Conservation (phyloP, 2,888 invertebrate genomes). For the Dynastes grantii region DNA sequence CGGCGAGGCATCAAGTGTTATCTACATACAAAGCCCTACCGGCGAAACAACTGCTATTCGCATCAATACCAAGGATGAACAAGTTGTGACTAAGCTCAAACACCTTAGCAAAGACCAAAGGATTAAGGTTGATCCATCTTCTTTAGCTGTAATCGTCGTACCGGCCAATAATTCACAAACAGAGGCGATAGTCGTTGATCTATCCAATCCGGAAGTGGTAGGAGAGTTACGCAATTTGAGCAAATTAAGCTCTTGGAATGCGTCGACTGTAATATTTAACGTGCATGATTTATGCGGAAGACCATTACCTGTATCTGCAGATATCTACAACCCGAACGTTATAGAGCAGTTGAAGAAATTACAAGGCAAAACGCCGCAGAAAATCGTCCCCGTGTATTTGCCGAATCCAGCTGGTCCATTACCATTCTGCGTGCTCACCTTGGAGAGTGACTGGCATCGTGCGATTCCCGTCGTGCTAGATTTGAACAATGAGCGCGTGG, state of each 20-base stretch:
- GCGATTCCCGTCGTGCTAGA: conserved; percentile 22
- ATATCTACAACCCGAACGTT: background rate
- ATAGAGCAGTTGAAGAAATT: conserved; percentile 5
- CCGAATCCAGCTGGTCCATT: background rate
- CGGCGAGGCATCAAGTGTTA: background rate
- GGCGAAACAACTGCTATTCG: conserved; percentile 16
- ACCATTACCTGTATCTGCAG: background rate
- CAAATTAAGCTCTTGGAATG: background rate
- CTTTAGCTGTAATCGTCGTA: background rate
- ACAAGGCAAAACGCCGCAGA: conserved; percentile 1
- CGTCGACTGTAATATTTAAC: background rate
- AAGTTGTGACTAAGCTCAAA: background rate
- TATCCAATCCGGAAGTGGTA: conserved; percentile 2
- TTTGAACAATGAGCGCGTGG: conserved; percentile 8
- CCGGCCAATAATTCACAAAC: no score
- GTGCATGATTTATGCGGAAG: background rate
- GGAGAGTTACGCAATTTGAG: background rate
- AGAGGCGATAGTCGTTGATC: background rate
- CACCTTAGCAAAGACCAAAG: background rate
- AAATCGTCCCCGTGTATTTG: conserved; percentile 17
- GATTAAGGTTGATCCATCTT: background rate
- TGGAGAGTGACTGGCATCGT: background rate
- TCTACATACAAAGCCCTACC: conserved; percentile 6
- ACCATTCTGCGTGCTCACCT: background rate
- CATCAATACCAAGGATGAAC: conserved; percentile 13